These are phyloP conservation scores for Sinhomidia bicolor DNA, from an alignment of 2,888 invertebrate species.

Conservation along the genomic window DNA sequence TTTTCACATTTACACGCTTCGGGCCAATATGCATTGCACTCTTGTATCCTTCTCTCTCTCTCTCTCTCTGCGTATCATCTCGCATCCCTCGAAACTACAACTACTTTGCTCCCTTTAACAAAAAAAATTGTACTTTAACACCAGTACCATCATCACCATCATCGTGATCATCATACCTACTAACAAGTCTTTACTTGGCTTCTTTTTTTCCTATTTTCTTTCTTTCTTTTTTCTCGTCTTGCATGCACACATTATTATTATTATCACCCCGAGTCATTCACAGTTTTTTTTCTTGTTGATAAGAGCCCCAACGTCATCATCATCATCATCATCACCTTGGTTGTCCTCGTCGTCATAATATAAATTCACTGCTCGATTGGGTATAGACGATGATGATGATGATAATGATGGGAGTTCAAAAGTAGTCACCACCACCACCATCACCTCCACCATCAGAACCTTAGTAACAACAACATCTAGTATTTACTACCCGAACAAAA, in stretches of 20 bases:
- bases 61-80: conserved; percentile 26
- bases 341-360: conserved; percentile 13
- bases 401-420: conserved; percentile 39
- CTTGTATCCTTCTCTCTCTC: conserved; percentile 10
- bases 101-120: conserved; percentile 10
- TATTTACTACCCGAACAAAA: not conserved
- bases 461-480: not conserved
- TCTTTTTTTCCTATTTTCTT: conserved; percentile 26
- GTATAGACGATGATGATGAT: not conserved
- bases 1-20: conserved; percentile 71
- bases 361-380: conserved; percentile 24
- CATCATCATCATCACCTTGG: conserved; percentile 11
- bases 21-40: conserved; percentile 44
- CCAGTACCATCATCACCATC: conserved; percentile 13
- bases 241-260: conserved; percentile 21
- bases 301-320: conserved; percentile 5
- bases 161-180: not conserved
- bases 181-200: conserved; percentile 37
- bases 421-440: conserved; percentile 23
- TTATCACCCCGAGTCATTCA: conserved; percentile 62
- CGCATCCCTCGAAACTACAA: not conserved
- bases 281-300: conserved; percentile 40
- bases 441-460: not conserved
- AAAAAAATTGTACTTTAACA: conserved; percentile 21
- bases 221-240: conserved; percentile 14